A percentile compares a stretch with the other conserved stretches of the same genome.
Evolutionary conservation across 30 jellyfish, hydroid and myxozoan genomes (phyloP).

Genomic region (Phacellophora camtschatica): DNA sequence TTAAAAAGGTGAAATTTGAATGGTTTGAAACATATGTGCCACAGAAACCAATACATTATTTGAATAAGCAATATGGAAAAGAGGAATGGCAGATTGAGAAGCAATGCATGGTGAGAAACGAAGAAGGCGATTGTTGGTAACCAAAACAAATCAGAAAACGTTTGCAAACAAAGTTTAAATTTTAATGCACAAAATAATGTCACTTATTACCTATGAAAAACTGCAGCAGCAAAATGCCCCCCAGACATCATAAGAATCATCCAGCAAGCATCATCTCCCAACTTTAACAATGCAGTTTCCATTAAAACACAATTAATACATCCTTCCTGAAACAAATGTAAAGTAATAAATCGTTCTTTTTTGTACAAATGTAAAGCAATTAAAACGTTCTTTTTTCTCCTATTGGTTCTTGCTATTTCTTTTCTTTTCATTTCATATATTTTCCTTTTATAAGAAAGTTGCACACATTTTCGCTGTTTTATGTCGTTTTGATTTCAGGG

Average conservation of each 20-base stretch:
- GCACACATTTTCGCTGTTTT: too few relatives aligned
- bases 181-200: too few relatives aligned
- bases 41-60: conserved; percentile 48
- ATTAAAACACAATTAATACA: conserved; percentile 14
- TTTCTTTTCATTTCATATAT: too few relatives aligned
- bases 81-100: conserved; percentile 72
- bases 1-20: conserved; percentile 41
- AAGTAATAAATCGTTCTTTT: too few relatives aligned
- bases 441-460: too few relatives aligned
- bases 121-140: conserved; percentile 73
- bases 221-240: conserved; percentile 98
- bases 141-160: not conserved
- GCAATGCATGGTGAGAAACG: conserved; percentile 70
- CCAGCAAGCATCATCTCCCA: conserved; percentile 53
- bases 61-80: conserved; percentile 69
- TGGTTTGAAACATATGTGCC: conserved; percentile 72
- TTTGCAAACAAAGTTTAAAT: not conserved
- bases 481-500: too few relatives aligned
- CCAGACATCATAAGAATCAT: conserved; percentile 80
- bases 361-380: too few relatives aligned
- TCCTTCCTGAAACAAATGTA: not conserved
- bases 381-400: too few relatives aligned
- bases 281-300: conserved; percentile 7
- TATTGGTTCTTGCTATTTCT: too few relatives aligned
- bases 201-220: conserved; percentile 88